Percentiles rank a stretch among this genome's conserved stretches.
These are phyloP conservation scores for Perithous albicinctus DNA, from an alignment of 2,888 invertebrate genomes.

Conservation along the genomic window DNA sequence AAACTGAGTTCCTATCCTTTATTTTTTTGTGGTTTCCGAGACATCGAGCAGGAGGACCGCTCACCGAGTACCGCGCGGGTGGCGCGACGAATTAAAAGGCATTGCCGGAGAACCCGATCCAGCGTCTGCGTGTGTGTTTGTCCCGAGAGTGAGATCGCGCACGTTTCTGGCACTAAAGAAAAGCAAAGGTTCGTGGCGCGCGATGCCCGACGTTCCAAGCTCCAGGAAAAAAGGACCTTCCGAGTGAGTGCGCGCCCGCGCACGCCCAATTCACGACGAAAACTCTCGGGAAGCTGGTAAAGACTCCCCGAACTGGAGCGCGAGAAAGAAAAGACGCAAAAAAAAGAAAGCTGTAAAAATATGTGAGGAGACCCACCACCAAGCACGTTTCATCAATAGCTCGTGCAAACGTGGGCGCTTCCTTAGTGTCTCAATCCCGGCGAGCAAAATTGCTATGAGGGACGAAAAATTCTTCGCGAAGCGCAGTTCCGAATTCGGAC, in stretches of 20 bases:
- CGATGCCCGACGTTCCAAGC: conserved; percentile 37
- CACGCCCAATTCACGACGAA: conserved; percentile 26
- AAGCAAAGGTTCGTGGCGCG: background rate
- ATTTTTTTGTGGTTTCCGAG: conserved; percentile 21
- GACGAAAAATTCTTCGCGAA: conserved; percentile 53
- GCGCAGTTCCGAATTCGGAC: background rate
- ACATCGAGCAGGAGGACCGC: conserved; percentile 38
- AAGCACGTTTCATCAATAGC: conserved; percentile 60
- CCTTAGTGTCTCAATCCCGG: conserved; percentile 65
- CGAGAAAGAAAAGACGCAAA: conserved; percentile 44
- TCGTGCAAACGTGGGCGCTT: conserved; percentile 45
- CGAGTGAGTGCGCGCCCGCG: background rate
- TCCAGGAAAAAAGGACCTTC: background rate
- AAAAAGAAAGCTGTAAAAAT: conserved; percentile 24
- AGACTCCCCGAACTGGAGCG: conserved; percentile 23
- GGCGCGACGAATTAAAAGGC: conserved; percentile 60
- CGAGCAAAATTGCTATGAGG: conserved; percentile 57
- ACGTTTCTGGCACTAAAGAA: conserved; percentile 16
- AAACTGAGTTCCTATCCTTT: conserved; percentile 4
- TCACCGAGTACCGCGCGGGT: conserved; percentile 52
- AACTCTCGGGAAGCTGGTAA: conserved; percentile 31
- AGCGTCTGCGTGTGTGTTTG: background rate
- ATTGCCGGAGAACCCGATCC: conserved; percentile 1
- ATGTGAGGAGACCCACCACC: conserved; percentile 54
- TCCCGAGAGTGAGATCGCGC: conserved; percentile 2